These are phyloP conservation scores for Pteropus alecto DNA, from an alignment of 2,113 vertebrate species.

Conservation along the genomic window DNA sequence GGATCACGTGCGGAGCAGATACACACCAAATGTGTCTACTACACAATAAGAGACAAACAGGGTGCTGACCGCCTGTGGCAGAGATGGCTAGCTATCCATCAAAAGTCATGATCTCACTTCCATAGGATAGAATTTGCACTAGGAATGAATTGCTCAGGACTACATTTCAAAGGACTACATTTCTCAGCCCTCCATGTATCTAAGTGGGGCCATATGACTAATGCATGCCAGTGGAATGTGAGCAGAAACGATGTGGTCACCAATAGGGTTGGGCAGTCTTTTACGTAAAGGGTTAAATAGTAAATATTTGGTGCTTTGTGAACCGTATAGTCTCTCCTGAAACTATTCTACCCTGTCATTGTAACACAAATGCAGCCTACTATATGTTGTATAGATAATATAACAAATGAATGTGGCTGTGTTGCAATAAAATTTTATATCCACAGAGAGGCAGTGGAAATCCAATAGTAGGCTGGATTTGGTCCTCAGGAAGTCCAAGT, in stretches of 20 bases:
- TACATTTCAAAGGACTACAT: neutral
- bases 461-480: neutral
- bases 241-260: neutral
- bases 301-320: neutral
- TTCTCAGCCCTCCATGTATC: neutral
- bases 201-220: neutral
- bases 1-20: neutral
- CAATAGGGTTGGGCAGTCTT: neutral
- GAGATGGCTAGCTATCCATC: neutral
- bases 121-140: neutral
- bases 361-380: neutral
- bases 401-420: neutral
- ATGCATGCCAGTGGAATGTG: neutral
- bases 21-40: neutral
- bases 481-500: neutral
- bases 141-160: neutral
- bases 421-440: neutral
- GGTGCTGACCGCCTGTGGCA: neutral
- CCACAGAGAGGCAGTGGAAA: neutral
- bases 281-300: neutral
- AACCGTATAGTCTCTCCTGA: neutral
- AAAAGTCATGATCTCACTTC: neutral
- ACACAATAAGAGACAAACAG: neutral
- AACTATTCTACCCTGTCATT: neutral
- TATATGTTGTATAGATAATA: neutral